phyloP scores from a whole-genome alignment of 2,888 invertebrate genomes.

The Parnassius smintheus region DNA sequence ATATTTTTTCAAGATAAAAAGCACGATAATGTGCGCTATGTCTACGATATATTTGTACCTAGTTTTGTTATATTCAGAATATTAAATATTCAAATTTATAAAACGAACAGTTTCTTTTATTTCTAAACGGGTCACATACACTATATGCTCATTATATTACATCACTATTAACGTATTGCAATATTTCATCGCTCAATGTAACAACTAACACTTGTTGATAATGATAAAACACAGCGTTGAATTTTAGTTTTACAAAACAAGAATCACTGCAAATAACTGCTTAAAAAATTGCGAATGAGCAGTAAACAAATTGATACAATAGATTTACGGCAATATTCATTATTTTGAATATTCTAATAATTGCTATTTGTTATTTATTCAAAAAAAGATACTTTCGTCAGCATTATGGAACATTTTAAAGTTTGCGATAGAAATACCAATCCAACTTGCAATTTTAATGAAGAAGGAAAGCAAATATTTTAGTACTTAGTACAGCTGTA shows the following conservation, averaged over 20 bases:
- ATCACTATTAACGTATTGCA: background rate
- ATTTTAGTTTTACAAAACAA: conserved; percentile 1
- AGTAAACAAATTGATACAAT: background rate
- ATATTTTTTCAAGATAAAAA: conserved; percentile 31
- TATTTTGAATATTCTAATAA: too few species aligned
- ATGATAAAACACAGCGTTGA: conserved; percentile 1
- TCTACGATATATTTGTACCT: conserved; percentile 10
- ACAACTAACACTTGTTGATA: conserved; percentile 15
- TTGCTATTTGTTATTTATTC: too few species aligned
- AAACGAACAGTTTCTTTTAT: conserved; percentile 14
- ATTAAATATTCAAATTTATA: conserved; percentile 14
- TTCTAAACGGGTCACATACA: conserved; percentile 17
- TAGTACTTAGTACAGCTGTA: background rate
- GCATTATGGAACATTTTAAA: too few species aligned
- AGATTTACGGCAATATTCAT: too few species aligned
- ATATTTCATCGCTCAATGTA: background rate
- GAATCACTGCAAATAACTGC: conserved; percentile 3
- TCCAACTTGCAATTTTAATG: too few species aligned
- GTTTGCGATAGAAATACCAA: too few species aligned
- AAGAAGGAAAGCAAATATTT: too few species aligned
- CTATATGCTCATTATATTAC: conserved; percentile 12
- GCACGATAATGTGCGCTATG: conserved; percentile 33
- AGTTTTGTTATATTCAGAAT: background rate
- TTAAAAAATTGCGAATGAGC: background rate
- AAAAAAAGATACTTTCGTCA: too few species aligned